These are phyloP conservation scores for Pangasius mekongensis DNA, from an alignment of 2,797 vertebrate genomes.

Conservation along the genomic window DNA sequence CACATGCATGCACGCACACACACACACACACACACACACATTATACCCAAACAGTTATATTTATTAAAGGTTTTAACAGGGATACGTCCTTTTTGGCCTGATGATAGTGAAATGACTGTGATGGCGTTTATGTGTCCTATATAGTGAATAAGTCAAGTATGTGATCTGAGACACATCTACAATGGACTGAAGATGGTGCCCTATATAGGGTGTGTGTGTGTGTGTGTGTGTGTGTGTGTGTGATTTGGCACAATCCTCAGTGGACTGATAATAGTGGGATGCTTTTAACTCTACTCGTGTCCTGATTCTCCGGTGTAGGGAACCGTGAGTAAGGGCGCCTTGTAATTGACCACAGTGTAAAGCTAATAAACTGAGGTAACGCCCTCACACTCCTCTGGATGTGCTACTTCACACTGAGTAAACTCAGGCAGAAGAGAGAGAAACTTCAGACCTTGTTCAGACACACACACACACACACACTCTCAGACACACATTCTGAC, in stretches of 20 bases:
- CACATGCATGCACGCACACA: constrained; percentile 3
- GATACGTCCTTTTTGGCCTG: not conserved
- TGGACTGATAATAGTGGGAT: not conserved
- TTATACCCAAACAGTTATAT: not conserved
- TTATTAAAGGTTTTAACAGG: too few species aligned
- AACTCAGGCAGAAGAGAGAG: constrained; percentile 7
- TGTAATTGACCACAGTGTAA: not conserved
- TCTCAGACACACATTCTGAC: not conserved
- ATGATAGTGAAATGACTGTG: not conserved
- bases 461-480: not conserved
- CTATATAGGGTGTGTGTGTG: not conserved
- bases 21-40: constrained; percentile 7
- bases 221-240: constrained; percentile 8
- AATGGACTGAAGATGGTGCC: not conserved
- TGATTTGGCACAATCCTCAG: not conserved
- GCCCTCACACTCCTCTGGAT: constrained; percentile 27
- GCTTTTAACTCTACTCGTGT: not conserved
- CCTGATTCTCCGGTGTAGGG: not conserved
- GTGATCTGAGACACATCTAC: not conserved
- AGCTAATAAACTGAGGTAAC: not conserved
- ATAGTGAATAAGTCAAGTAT: not conserved
- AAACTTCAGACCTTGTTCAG: constrained; percentile 14
- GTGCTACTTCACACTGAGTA: constrained; percentile 38
- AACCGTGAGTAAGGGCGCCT: not conserved
- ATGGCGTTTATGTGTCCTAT: not conserved